phyloP scores from a whole-genome alignment of 2,113 vertebrate species.

The Oryzias melastigma region DNA sequence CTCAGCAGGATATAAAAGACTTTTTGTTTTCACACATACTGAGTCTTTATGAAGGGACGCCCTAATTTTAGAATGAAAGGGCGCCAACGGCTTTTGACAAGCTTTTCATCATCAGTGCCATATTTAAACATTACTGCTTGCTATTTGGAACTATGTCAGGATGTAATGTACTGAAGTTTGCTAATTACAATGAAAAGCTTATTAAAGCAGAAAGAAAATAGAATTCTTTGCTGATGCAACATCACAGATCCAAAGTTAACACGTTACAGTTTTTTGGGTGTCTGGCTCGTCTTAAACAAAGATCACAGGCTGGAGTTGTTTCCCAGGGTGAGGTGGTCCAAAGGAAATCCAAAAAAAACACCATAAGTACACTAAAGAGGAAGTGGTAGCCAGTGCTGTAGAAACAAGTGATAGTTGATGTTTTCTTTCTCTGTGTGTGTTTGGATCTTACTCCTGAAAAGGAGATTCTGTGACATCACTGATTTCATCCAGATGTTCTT shows the following conservation, averaged over 20 bases:
- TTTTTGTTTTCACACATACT: conserved; percentile 43
- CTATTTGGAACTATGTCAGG: too few relatives aligned
- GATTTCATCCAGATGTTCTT: background rate
- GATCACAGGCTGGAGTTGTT: too few relatives aligned
- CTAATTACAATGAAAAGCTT: too few relatives aligned
- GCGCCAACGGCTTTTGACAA: too few relatives aligned
- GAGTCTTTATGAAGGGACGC: conserved; percentile 27
- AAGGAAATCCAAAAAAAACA: conserved; percentile 2
- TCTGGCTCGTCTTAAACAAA: too few relatives aligned
- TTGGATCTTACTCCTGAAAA: conserved; percentile 42
- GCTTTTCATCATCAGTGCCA: background rate
- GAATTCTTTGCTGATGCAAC: too few relatives aligned
- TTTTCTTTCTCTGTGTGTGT: conserved; percentile 18
- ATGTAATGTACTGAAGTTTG: too few relatives aligned
- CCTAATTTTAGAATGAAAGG: conserved; percentile 39
- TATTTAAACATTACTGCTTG: too few relatives aligned
- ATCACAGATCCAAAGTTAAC: too few relatives aligned
- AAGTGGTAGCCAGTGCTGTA: conserved; percentile 7
- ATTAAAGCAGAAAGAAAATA: too few relatives aligned
- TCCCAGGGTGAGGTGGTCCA: conserved; percentile 6
- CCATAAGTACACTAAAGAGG: conserved; percentile 2
- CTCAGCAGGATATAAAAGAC: conserved; percentile 43
- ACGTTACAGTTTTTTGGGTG: too few relatives aligned
- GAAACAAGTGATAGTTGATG: conserved; percentile 3
- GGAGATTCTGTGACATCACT: conserved; percentile 33